Base-by-base conservation (phyloP, 2,888 invertebrate species). In the Rhagonycha lutea region DNA sequence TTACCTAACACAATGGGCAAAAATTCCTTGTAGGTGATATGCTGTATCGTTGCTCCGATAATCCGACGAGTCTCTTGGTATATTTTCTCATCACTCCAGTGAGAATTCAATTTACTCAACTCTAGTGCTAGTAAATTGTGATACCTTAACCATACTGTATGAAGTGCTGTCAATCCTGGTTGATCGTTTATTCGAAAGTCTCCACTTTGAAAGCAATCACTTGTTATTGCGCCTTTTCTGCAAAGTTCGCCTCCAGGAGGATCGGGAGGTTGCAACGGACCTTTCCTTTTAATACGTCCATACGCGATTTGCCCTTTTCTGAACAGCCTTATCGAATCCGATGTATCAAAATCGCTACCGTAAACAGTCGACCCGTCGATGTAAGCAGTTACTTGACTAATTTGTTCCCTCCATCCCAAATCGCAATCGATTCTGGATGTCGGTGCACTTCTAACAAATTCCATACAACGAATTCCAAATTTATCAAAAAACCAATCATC, bases 51-150 rank as follows among this genome's bases (percentile, higher is more conserved):
- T 12, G 96, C 96, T 0, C 93, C 94, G 4, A 97, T 90, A 69
- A 97, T 95, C 81, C 93, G 92, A 23, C 96, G 89, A 0, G 95
- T 92, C 87, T 97, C 97, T 83, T 96, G 96, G 85, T 94, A 96
- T 11, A 95, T 89, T 84, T 94, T 93, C 84, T 97, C 96, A 84
- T 97, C 97, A 83, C 93, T 93, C 97, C 97, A 97, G 83, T 95
- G 94, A 0, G 92, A 92, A 88, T 97, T 97, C 61, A 96, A 84
- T 68, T 91, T 90, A 5, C 92, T 90, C 61, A 97, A 86, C 81
- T 92, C 91, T 79, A 91, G 90, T 1, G 96, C 95, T 81, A 97
- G 90, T 77, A 93, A 91, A 85, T 91, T 93, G 85, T 96, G 95
- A 79, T 93, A 92, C 74, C 95, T 86, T 74, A 95, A 86, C 91